Base-by-base conservation (phyloP, 2,888 invertebrate species). In the Drosophila lutescens region DNA sequence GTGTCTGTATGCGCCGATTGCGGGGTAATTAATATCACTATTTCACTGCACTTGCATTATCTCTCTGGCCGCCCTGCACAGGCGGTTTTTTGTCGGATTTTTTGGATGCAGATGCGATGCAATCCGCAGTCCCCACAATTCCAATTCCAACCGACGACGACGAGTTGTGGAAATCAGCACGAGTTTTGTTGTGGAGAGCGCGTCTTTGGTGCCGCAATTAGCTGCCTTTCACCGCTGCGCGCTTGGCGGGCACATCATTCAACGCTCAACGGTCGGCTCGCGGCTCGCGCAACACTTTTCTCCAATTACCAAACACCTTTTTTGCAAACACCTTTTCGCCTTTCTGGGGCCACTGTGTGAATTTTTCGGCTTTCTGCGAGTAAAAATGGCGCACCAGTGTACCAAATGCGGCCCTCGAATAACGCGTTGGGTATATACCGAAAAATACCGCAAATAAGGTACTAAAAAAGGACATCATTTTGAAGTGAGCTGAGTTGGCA, bases 311-410 rank as follows among this genome's bases (percentile, higher is more conserved):
- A 67, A 74, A 73, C 78, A 80, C 78, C 73, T 72, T 61, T 74
- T 74, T 68, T n/a, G 68, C 76, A 74, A 78, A 74, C 67, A 80
- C 76, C 34, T 34, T 26, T 6, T 26, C 26, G 34, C 47, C 63
- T 66, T 70, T 86, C 82, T 69, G 30, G 75, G 77, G 75, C 86
- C 83, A 86, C 83, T 86, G 83, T 83, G 77, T 30, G 82, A 77
- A 30, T 32, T 47, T 47, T 47, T 76, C 76, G 72, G 76, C 76
- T 76, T 71, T 55, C 76, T 84, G 82, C 80, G 80, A 81, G 75
- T 26, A 26, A 80, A 86, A 86, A 87, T 87, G 87, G 87, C 87
- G 85, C 65, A 76, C 68, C 63, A 67, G 72, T 72, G 74, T 74
- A 66, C 53, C 65, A 40, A 59, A 23, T 53, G 41, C 53, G 40